Conservation (phyloP, 2,113 vertebrate species). For the Emydura subglobosa region DNA sequence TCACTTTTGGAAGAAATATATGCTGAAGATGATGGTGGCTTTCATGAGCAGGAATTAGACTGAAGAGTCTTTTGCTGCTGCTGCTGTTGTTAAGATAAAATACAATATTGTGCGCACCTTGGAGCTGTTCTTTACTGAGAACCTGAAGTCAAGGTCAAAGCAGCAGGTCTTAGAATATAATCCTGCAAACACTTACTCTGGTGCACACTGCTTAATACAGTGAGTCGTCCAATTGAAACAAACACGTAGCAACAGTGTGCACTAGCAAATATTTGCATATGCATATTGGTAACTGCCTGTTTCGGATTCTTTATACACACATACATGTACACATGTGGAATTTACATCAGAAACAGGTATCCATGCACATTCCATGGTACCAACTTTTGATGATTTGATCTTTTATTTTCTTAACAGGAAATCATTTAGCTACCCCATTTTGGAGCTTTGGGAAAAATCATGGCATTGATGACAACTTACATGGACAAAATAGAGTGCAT, state of each 20-base stretch:
- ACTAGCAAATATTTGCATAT: neutral
- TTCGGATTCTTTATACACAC: neutral
- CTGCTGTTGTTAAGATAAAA: neutral
- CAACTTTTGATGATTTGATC: neutral
- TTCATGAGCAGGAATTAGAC: neutral
- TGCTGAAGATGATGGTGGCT: slow-evolving; percentile 13
- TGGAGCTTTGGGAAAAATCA: neutral
- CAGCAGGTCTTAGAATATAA: neutral
- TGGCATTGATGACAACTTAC: neutral
- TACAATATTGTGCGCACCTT: neutral
- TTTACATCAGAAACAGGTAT: neutral
- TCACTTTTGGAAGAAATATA: neutral
- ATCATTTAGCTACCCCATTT: neutral
- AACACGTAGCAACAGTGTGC: neutral
- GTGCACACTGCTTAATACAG: neutral
- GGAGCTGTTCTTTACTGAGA: neutral
- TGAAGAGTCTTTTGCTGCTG: neutral
- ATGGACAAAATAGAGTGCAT: neutral
- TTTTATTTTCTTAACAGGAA: neutral
- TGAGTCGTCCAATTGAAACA: neutral
- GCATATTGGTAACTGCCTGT: neutral
- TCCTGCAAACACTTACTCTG: neutral
- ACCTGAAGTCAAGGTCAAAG: neutral
- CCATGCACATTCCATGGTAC: neutral
- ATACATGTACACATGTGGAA: neutral